Conservation (phyloP, 2,888 invertebrate species). For the Muscina levida region DNA sequence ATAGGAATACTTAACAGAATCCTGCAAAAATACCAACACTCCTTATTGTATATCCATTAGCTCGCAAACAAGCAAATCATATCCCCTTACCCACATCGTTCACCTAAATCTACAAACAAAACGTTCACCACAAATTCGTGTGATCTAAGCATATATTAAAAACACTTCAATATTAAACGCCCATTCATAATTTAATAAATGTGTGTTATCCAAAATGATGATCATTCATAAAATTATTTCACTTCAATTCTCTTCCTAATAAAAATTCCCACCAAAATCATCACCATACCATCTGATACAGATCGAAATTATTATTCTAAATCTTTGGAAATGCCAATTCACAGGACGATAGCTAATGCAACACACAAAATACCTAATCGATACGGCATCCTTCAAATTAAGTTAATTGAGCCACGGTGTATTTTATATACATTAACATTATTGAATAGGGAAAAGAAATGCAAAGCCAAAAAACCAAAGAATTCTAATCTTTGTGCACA, state of each 20-base stretch:
- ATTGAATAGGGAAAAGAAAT: constrained; percentile 39
- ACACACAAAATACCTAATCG: constrained; percentile 21
- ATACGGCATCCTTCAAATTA: constrained; percentile 73
- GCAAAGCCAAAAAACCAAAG: constrained; percentile 44
- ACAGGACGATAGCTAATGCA: constrained; percentile 7
- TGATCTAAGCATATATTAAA: no score
- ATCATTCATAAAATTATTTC: constrained; percentile 38
- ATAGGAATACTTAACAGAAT: no score
- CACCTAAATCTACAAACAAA: no score
- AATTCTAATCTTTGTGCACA: not conserved
- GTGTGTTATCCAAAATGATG: no score
- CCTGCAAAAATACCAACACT: no score
- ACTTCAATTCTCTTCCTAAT: constrained; percentile 1
- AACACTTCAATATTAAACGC: constrained; percentile 61
- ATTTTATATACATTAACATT: constrained; percentile 38
- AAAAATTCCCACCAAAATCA: constrained; percentile 52
- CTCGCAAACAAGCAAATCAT: no score
- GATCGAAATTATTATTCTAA: constrained; percentile 69
- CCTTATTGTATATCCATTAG: no score
- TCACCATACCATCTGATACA: not conserved
- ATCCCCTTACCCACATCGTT: no score
- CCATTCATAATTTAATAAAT: not conserved
- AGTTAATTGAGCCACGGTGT: constrained; percentile 73
- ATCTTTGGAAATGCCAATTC: constrained; percentile 67
- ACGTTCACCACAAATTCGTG: no score